phyloP scores from a whole-genome alignment of 1,140 invertebrate genomes.

The Eulimnadia texana region DNA sequence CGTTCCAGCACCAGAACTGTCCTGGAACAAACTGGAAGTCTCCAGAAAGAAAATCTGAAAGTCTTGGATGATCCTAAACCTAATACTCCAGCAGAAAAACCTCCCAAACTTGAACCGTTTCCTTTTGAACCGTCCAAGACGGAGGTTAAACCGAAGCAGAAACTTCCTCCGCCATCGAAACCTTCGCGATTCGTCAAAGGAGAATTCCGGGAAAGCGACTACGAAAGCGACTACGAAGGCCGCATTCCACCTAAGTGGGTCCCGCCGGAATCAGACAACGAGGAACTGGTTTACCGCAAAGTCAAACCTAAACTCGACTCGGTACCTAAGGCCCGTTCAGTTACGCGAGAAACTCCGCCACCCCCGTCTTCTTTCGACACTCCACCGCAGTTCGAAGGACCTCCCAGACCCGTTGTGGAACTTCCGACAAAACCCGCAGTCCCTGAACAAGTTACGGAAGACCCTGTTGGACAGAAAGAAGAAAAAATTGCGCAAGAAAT shows the following conservation, averaged over 20 bases:
- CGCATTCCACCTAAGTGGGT: slow-evolving; percentile 45
- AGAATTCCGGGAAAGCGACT: slow-evolving; percentile 53
- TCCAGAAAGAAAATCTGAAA: no score
- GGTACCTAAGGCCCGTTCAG: not conserved
- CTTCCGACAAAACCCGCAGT: slow-evolving; percentile 38
- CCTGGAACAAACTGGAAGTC: no score
- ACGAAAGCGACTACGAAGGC: slow-evolving; percentile 55
- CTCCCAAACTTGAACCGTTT: slow-evolving; percentile 28
- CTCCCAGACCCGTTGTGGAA: slow-evolving; percentile 38
- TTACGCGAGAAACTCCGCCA: slow-evolving; percentile 27
- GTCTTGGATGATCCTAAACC: no score
- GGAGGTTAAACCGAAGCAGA: slow-evolving; percentile 21
- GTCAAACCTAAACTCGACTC: not conserved
- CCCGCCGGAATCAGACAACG: slow-evolving; percentile 35
- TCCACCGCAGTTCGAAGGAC: slow-evolving; percentile 31
- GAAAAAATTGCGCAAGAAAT: slow-evolving; percentile 31
- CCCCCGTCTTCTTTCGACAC: slow-evolving; percentile 41
- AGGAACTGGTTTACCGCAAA: slow-evolving; percentile 33
- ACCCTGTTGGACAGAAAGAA: slow-evolving; percentile 35
- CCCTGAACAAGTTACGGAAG: slow-evolving; percentile 4
- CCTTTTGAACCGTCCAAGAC: slow-evolving; percentile 32
- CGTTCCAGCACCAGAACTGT: not conserved
- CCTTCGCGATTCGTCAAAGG: slow-evolving; percentile 49
- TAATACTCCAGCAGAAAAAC: not conserved
- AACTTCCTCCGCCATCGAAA: slow-evolving; percentile 33